A percentile compares a stretch with the other conserved stretches of the same genome.
Evolutionary conservation across 2,888 invertebrate genomes (phyloP).

Genomic region (Metellina segmentata): DNA sequence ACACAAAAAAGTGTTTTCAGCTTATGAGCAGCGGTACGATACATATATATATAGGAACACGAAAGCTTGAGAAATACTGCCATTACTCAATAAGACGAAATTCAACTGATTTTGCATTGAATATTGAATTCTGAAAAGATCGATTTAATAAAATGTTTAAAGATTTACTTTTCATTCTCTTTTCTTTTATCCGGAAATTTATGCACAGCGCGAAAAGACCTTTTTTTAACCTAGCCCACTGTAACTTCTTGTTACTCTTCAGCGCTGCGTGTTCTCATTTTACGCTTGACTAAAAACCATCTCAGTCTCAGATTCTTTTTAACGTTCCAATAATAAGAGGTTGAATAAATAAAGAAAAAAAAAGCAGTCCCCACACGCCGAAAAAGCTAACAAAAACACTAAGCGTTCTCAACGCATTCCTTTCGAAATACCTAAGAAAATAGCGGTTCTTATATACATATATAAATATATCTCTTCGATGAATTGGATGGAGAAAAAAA

Average conservation of each 20-base stretch:
- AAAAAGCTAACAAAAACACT: slow-evolving; percentile 23
- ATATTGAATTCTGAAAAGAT: background rate
- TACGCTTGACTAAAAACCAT: slow-evolving; percentile 19
- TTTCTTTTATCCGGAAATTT: too few species aligned
- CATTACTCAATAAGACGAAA: background rate
- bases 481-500: slow-evolving; percentile 4
- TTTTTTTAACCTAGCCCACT: background rate
- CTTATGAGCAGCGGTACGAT: too few species aligned
- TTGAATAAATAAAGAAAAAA: slow-evolving; percentile 22
- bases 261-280: slow-evolving; percentile 10
- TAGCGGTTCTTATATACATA: slow-evolving; percentile 3
- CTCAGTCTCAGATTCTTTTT: background rate
- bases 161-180: background rate
- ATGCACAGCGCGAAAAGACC: background rate
- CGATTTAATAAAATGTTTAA: background rate
- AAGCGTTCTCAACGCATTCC: slow-evolving; percentile 27
- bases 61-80: too few species aligned
- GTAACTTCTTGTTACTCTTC: background rate
- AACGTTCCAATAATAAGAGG: slow-evolving; percentile 26
- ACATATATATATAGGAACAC: too few species aligned
- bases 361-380: background rate
- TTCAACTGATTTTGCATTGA: background rate
- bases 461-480: slow-evolving; percentile 33
- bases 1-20: too few species aligned
- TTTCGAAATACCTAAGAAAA: background rate